Base-by-base conservation (phyloP, 92 coral and sea anemone species). In the Epizoanthus stellaris region DNA sequence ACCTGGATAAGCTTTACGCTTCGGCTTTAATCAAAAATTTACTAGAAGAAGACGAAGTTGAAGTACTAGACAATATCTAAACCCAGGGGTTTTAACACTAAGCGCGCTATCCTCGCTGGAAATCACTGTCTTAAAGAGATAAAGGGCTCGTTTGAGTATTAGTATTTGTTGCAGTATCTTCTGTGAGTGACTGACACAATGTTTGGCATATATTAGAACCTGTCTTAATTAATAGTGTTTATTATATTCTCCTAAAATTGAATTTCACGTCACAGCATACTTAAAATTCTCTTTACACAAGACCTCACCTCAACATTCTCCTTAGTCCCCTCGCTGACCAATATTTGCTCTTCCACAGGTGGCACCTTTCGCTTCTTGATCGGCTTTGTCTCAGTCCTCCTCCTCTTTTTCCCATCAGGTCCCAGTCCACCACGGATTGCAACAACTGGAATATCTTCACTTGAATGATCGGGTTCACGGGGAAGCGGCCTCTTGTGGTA, bases 271-370 rank as follows among this genome's bases (percentile, higher is more conserved):
- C 56, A 8, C 34, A 49, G 21, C 3, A 66, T 13, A 39, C 69
- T 20, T 9, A 21, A 17, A 64, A 64, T 3, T 5, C 39, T 3
- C 13, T 20, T 21, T 13, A n/a, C 23, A 66, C 1, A 66, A 7
- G 49, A 12, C 49, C 82, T 61, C 83, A 79, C 83, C 83, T 79
- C 83, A 13, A 10, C 15, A 40, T 20, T 79, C 11, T 49, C 70
- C 20, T 3, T 47, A 54, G 6, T 57, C 36, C 36, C 34, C 12
- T 56, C 60, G 73, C 45, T 68, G 3, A 68, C 73, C 36, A 57
- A 25, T 15, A 15, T 16, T 21, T 42, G 56, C 30, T 38, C 45
- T 43, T 63, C 83, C 6, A 63, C 16, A 34, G 59, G 72, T 14
- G 13, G 53, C 6, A 45, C 10, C 14, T 42, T 77, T 14, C 16